These are phyloP conservation scores for Thermophis baileyi DNA, from an alignment of 2,113 vertebrate species.

Conservation along the genomic window DNA sequence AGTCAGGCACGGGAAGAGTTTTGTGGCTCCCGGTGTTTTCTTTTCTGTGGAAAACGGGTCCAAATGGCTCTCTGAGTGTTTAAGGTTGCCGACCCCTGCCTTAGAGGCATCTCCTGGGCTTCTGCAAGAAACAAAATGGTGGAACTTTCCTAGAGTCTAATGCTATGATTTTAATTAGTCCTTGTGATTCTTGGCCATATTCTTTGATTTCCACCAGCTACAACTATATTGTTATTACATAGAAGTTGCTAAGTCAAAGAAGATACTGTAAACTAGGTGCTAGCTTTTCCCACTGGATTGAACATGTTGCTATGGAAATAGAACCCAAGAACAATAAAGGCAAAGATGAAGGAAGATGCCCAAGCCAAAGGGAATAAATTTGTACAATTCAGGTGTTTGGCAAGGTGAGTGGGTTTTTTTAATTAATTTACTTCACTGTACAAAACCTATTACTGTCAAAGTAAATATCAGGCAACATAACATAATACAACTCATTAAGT, in stretches of 20 bases:
- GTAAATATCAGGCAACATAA: not conserved
- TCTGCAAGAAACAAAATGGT: not conserved
- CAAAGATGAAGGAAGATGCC: not conserved
- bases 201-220: not conserved
- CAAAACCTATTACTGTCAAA: not conserved
- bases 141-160: not conserved
- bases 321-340: not conserved
- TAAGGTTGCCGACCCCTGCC: too few species aligned
- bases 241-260: not conserved
- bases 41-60: too few species aligned
- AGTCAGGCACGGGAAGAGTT: too few species aligned
- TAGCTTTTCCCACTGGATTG: not conserved
- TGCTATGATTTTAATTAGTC: not conserved
- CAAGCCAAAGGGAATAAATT: not conserved
- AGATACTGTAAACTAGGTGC: not conserved
- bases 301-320: not conserved
- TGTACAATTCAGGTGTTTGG: not conserved
- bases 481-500: not conserved
- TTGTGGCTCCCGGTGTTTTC: too few species aligned
- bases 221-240: not conserved
- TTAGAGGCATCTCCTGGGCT: not conserved
- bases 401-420: not conserved
- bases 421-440: not conserved
- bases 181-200: not conserved
- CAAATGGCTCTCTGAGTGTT: too few species aligned